Conservation (phyloP, 2,113 vertebrate species). For the Rhinoptilus africanus region DNA sequence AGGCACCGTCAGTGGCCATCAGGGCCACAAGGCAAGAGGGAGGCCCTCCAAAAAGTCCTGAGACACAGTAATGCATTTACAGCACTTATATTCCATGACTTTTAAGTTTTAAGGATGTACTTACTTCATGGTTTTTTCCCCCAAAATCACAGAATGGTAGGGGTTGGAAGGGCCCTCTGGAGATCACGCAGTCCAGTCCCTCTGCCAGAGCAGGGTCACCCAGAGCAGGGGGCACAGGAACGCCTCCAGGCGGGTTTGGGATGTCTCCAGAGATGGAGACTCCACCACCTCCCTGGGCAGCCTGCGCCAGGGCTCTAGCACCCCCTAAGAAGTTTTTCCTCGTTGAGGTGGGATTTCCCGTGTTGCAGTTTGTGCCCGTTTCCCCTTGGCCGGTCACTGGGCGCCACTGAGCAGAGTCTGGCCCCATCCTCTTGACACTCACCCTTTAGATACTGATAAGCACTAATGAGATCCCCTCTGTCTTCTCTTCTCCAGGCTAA, state of each 20-base stretch:
- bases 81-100: not conserved
- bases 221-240: not conserved
- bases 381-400: not conserved
- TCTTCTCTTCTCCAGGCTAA: not conserved
- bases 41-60: not conserved
- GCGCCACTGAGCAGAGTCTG: not conserved
- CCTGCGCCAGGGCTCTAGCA: too few species aligned
- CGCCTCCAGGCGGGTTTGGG: too few species aligned
- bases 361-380: not conserved
- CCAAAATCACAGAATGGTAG: not conserved
- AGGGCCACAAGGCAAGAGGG: rapidly evolving
- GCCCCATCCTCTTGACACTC: not conserved
- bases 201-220: not conserved
- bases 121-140: too few species aligned
- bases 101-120: not conserved
- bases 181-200: not conserved
- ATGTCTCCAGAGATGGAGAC: not conserved
- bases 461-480: not conserved
- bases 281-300: not conserved
- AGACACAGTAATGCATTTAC: rapidly evolving
- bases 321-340: not conserved
- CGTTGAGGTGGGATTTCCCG: not conserved
- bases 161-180: too few species aligned
- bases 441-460: not conserved
- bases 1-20: rapidly evolving